Evolutionary conservation across 2,888 invertebrate species (phyloP).

Genomic region (Hoplodrina blanda): DNA sequence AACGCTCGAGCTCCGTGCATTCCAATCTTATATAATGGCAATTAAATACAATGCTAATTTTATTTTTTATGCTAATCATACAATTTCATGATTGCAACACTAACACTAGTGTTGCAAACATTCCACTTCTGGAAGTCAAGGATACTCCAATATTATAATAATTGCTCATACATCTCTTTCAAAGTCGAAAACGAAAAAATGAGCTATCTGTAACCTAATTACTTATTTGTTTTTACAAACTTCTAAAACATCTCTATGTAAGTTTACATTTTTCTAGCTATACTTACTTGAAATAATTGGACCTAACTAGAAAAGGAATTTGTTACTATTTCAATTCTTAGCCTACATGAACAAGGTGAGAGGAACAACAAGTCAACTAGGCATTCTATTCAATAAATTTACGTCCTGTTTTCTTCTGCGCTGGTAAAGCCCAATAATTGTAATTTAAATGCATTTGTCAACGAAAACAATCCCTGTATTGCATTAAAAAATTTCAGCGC

Average conservation of each 20-base stretch:
- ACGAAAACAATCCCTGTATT: slow-evolving; percentile 56
- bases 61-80: background rate
- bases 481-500: slow-evolving; percentile 33
- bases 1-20: background rate
- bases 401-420: slow-evolving; percentile 26
- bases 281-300: slow-evolving; percentile 29
- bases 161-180: background rate
- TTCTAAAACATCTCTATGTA: slow-evolving; percentile 14
- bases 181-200: slow-evolving; percentile 7
- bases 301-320: slow-evolving; percentile 20
- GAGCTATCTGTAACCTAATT: slow-evolving; percentile 4
- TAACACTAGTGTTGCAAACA: slow-evolving; percentile 1
- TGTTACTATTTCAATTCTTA: slow-evolving; percentile 29
- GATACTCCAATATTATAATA: background rate
- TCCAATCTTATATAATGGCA: slow-evolving; percentile 7
- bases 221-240: slow-evolving; percentile 21
- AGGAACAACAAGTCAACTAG: slow-evolving; percentile 17
- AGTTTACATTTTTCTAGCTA: slow-evolving; percentile 41
- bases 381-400: slow-evolving; percentile 14
- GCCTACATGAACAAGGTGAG: slow-evolving; percentile 8
- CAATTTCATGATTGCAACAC: slow-evolving; percentile 16
- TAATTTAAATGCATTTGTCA: slow-evolving; percentile 48
- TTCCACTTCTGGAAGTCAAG: background rate
- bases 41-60: slow-evolving; percentile 3
- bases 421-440: slow-evolving; percentile 37